Evolutionary conservation across 1,140 invertebrate genomes (phyloP), one percentile per base, ranked within the genome.

Genomic region (Pantala flavescens): DNA sequence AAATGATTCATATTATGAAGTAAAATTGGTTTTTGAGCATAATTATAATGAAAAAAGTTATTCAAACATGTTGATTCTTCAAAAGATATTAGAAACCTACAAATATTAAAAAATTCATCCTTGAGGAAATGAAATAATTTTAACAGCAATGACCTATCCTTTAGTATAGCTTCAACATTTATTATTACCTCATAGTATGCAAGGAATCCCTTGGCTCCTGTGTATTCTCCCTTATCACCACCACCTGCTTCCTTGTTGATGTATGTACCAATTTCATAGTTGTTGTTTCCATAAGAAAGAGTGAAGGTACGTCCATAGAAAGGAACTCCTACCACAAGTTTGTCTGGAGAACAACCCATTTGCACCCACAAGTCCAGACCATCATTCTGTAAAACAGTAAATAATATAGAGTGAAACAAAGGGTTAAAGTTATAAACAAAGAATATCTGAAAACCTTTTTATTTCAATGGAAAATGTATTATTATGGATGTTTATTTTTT

Each of bases 111-210:
- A 63, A 63, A 63, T 19, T 19, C 49, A 63, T 63, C 5, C 2
- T 63, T 7, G 12, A 5, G 12, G 49, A 16, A 63, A 63, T 63
- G 3, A 63, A 21, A 63, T 63, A 3, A 12, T 14, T 63, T 14
- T 63, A 63, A 19, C 12, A 7, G 49, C 12, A 14, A 63, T 63
- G 49, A 21, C 12, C 49, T 1, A 16, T 63, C 5, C 12, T 7
- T 63, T 16, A 49, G 43, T 49, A 49, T 16, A 49, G 9, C 43
- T 49, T 11, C 43, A 9, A 72, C 74, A 74, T 73, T 79, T 79
- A 86, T 89, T 92, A 83, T 94, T 82, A 91, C 90, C 84, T 96
- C 94, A 81, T 95, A 97, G 78, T 96, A 97, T 76, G 93, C 87
- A 78, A 93, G 87, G 80, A 94, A 93, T 77, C 94, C 94, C 55